Evolutionary conservation across 2,797 vertebrate genomes (phyloP), one percentile per base, ranked within the genome.

Genomic region (Austrolebias charrua): DNA sequence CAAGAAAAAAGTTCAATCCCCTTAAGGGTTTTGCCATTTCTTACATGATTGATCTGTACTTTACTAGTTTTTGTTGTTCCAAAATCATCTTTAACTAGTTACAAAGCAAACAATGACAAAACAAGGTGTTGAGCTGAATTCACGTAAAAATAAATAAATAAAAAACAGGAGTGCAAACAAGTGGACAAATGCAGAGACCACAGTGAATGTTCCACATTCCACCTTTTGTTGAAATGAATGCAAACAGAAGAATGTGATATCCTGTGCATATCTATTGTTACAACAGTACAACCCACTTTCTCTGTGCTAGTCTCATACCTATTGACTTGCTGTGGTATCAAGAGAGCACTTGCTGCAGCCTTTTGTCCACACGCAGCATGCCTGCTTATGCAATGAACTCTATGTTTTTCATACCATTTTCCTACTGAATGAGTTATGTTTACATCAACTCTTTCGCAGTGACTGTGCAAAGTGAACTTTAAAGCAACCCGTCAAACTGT

Each of bases 191-290:
- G 56, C 15, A 74, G 69, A 75, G 67, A 73, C 66, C 38, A 3
- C 14, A 38, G 82, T 79, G 90, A 91, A 90, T 15, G 70, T 88
- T 88, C 86, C 83, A 87, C 85, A 78, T 83, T 88, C 80, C 75
- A 76, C 57, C 85, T 86, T 90, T 90, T 92, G 90, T 91, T 70
- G 16, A 76, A 50, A 51, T 86, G 83, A 91, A 88, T 88, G 82
- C 80, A 82, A 81, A 83, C 44, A 64, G 75, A 71, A 87, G 89
- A 92, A 91, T 92, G 90, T 87, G 88, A 91, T 90, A 90, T 80
- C 82, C 85, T 83, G 80, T 87, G 92, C 91, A 91, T 85, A 87
- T 90, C 81, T 85, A 92, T 92, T 93, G 89, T 92, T 85, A 66
- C 85, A 66, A 78, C 74, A 78, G 80, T 74, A 85, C 81, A 87